Conservation (phyloP, 2,797 vertebrate species). For the Leptoclinus maculatus region DNA sequence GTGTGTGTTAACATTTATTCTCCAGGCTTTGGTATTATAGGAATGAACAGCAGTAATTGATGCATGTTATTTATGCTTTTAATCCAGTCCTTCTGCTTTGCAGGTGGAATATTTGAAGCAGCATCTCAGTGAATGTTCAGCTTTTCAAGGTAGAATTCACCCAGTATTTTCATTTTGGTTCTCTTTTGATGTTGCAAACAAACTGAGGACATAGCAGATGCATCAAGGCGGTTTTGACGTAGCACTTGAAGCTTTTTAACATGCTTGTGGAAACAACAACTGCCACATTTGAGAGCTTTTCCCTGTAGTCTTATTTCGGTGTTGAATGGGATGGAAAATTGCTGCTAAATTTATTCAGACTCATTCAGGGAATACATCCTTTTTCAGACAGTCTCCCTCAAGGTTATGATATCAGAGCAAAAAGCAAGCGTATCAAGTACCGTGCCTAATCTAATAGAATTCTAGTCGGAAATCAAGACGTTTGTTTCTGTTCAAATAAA, state of each 20-base stretch:
- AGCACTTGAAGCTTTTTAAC: constrained; percentile 19
- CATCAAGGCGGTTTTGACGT: constrained; percentile 37
- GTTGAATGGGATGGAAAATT: constrained; percentile 9
- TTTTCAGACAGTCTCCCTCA: constrained; percentile 3
- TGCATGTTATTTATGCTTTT: constrained; percentile 56
- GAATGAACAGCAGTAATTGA: constrained; percentile 46
- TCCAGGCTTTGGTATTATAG: constrained; percentile 30
- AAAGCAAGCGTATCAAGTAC: not conserved
- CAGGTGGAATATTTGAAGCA: constrained; percentile 50
- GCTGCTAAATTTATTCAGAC: constrained; percentile 10
- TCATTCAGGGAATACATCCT: constrained; percentile 9
- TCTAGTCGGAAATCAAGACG: not conserved
- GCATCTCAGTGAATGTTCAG: constrained; percentile 23
- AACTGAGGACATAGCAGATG: constrained; percentile 16
- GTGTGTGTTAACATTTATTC: constrained; percentile 2
- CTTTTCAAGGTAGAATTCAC: constrained; percentile 22
- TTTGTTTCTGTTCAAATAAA: not conserved
- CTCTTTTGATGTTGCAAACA: constrained; percentile 39
- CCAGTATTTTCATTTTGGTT: not conserved
- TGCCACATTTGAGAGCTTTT: constrained; percentile 10
- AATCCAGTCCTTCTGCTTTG: constrained; percentile 44
- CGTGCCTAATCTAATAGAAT: not conserved
- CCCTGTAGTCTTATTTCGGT: constrained; percentile 11
- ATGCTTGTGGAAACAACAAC: constrained; percentile 27
- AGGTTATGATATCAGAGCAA: constrained; percentile 3